A percentile compares a stretch with the other conserved stretches of the same genome.
Evolutionary conservation across 1,140 invertebrate species (phyloP).

Genomic region (Bombus picipes): DNA sequence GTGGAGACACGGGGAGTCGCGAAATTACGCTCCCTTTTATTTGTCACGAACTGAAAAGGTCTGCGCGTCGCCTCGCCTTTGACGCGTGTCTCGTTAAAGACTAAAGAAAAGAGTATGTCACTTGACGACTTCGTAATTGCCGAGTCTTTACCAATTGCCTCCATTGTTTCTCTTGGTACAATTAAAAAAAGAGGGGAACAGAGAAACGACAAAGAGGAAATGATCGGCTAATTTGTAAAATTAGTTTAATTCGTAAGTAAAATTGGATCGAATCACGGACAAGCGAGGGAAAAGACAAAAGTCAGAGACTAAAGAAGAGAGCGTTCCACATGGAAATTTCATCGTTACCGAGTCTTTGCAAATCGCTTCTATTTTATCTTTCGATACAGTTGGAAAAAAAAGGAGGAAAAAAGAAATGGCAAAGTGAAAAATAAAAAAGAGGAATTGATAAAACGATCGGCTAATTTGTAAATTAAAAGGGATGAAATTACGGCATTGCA

Average conservation of each 20-base stretch:
- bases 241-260: too few relatives aligned
- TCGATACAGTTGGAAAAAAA: neutral
- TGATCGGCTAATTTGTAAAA: neutral
- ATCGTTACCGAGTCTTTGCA: too few relatives aligned
- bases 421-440: neutral
- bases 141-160: neutral
- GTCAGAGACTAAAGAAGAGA: neutral
- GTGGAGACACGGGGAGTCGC: constrained; percentile 16
- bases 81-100: neutral
- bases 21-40: constrained; percentile 46
- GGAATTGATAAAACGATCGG: neutral
- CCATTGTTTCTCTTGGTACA: neutral
- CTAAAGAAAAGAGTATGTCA: neutral
- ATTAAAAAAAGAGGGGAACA: neutral
- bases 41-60: constrained; percentile 6
- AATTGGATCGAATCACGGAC: too few relatives aligned
- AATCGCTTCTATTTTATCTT: neutral
- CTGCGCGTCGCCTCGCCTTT: neutral
- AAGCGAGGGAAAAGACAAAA: too few relatives aligned
- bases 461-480: neutral
- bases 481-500: neutral
- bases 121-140: neutral
- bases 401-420: neutral
- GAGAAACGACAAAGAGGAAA: neutral
- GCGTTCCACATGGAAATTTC: neutral